phyloP scores from a whole-genome alignment of 2,113 vertebrate genomes.

The Caretta caretta region DNA sequence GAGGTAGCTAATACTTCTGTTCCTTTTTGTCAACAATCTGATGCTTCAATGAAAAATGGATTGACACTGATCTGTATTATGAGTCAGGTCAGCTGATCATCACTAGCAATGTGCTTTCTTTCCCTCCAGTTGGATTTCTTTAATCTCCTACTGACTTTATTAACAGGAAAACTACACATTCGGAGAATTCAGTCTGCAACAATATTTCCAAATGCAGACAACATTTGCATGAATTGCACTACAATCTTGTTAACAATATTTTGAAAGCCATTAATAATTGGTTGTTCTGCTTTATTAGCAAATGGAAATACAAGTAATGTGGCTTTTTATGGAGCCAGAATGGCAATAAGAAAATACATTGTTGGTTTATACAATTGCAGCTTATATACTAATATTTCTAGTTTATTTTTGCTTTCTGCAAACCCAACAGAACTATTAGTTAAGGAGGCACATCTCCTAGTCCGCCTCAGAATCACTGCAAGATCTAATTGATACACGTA shows the following conservation, averaged over 20 bases:
- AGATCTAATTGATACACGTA: background rate
- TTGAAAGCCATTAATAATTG: background rate
- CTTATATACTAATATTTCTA: background rate
- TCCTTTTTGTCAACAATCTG: slow-evolving; percentile 9
- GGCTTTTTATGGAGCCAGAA: background rate
- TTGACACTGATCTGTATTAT: background rate
- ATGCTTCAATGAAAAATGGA: background rate
- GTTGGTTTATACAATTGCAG: background rate
- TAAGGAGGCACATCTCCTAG: background rate
- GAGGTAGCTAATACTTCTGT: background rate
- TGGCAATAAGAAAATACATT: background rate
- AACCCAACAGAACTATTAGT: background rate
- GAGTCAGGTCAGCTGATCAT: slow-evolving; percentile 5
- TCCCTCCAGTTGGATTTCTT: background rate
- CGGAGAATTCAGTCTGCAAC: background rate
- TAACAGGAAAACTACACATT: background rate
- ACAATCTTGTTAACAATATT: background rate
- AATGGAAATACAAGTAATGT: background rate
- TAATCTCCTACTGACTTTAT: background rate
- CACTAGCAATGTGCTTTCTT: background rate
- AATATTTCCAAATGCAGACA: slow-evolving; percentile 6
- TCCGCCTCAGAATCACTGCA: background rate
- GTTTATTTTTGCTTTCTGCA: background rate
- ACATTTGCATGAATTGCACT: background rate
- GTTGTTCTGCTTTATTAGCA: background rate